Conservation (phyloP, 1,140 invertebrate genomes). For the Zaprionus nigranus region DNA sequence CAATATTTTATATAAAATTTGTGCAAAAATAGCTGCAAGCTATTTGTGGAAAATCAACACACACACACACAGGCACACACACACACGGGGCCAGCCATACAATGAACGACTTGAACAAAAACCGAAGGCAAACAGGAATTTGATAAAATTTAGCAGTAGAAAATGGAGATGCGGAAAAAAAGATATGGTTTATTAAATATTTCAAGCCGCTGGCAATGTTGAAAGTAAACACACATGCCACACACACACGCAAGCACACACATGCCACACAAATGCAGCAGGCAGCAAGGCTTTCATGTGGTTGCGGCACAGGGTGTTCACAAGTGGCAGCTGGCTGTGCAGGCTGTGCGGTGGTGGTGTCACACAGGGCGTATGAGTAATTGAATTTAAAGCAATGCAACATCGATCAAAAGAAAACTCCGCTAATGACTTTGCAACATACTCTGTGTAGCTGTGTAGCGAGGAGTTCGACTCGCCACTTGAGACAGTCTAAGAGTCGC, state of each 20-base stretch:
- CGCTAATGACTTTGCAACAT: conserved; percentile 54
- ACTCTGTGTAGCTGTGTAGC: conserved; percentile 16
- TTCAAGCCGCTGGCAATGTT: conserved; percentile 55
- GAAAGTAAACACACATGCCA: conserved; percentile 55
- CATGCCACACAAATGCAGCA: background rate
- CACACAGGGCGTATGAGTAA: conserved; percentile 2
- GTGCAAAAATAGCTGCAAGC: conserved; percentile 64
- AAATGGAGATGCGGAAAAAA: conserved; percentile 43
- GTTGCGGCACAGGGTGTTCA: conserved; percentile 2
- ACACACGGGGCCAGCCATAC: conserved; percentile 12
- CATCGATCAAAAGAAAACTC: conserved; percentile 24
- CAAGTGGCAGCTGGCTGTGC: background rate
- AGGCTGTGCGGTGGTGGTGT: conserved; percentile 6
- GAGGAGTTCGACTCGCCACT: conserved; percentile 40
- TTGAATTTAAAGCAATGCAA: conserved; percentile 25
- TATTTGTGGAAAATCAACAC: conserved; percentile 67
- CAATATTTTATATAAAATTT: conserved; percentile 69
- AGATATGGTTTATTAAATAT: conserved; percentile 77
- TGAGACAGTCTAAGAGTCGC: conserved; percentile 56
- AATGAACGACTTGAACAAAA: conserved; percentile 1
- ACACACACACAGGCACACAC: conserved; percentile 16
- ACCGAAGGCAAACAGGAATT: conserved; percentile 44
- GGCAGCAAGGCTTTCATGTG: conserved; percentile 32
- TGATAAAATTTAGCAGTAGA: conserved; percentile 52
- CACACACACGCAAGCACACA: background rate